A percentile compares a stretch with the other conserved stretches of the same genome.
phyloP scores from a whole-genome alignment of 2,888 invertebrate genomes.

The Psylliodes chrysocephalus region DNA sequence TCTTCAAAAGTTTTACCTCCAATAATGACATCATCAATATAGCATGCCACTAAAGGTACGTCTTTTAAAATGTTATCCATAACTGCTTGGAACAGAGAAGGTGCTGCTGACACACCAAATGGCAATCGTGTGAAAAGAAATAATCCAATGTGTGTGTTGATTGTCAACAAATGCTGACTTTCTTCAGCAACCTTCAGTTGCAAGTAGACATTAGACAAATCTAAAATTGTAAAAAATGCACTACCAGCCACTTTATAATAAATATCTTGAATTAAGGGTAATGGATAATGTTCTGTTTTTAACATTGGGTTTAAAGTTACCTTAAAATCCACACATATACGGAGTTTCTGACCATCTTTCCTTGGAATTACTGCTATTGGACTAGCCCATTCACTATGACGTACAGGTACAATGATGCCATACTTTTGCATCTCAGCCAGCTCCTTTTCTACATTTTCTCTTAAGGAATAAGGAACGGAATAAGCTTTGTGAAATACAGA shows the following conservation, averaged over 20 bases:
- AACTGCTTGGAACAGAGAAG: conserved; percentile 11
- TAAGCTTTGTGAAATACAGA: not conserved
- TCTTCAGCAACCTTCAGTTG: not conserved
- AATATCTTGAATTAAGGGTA: not conserved
- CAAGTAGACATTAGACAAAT: not conserved
- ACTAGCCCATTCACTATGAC: not conserved
- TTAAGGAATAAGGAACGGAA: not conserved
- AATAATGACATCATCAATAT: conserved; percentile 6
- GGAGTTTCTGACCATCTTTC: not conserved
- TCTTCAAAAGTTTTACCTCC: not conserved
- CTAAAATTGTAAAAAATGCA: not conserved
- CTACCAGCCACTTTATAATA: not conserved
- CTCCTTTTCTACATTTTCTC: not conserved
- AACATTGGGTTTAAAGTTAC: not conserved
- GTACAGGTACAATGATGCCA: not conserved
- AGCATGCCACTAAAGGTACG: conserved; percentile 2
- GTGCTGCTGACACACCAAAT: conserved; percentile 10
- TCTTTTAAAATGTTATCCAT: conserved; percentile 16
- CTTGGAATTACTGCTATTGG: not conserved
- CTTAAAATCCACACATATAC: conserved; percentile 1
- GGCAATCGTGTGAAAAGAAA: conserved; percentile 9
- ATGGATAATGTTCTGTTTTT: not conserved
- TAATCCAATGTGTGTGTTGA: conserved; percentile 6
- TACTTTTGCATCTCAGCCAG: not conserved
- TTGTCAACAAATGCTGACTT: conserved; percentile 4